Evolutionary conservation across 2,888 invertebrate species (phyloP).

Genomic region (Archaeoteleia sp.): DNA sequence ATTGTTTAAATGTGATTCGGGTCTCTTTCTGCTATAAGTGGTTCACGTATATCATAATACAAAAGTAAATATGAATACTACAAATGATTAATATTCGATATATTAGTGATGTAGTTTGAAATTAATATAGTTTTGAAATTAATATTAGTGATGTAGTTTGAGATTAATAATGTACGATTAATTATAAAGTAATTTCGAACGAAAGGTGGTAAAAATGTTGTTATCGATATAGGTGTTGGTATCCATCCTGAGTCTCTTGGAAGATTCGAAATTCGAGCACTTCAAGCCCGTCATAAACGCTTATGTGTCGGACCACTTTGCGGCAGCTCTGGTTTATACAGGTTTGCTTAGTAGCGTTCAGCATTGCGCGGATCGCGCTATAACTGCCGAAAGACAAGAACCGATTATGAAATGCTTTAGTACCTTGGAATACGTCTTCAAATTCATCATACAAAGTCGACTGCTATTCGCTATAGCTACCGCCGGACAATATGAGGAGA

Average conservation of each 20-base stretch:
- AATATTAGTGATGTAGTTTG: too few relatives aligned
- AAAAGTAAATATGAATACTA: too few relatives aligned
- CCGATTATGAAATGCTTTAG: constrained; percentile 93
- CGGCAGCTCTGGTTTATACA: constrained; percentile 95
- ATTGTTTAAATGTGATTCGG: too few relatives aligned
- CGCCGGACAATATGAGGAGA: constrained; percentile 91
- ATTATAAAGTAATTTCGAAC: too few relatives aligned
- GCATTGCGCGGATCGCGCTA: constrained; percentile 91
- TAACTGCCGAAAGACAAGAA: constrained; percentile 90
- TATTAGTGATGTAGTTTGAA: too few relatives aligned
- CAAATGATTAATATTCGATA: too few relatives aligned
- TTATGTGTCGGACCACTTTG: constrained; percentile 95
- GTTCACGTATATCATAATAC: too few relatives aligned
- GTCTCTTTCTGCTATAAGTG: too few relatives aligned
- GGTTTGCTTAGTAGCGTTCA: constrained; percentile 92
- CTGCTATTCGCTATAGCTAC: constrained; percentile 89
- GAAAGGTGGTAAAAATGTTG: too few relatives aligned
- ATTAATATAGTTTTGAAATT: too few relatives aligned
- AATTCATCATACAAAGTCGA: constrained; percentile 92
- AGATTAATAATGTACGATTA: too few relatives aligned
- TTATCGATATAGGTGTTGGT: constrained; percentile 90
- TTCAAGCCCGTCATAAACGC: constrained; percentile 96
- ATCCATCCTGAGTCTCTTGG: constrained; percentile 91
- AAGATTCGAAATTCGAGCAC: constrained; percentile 94
- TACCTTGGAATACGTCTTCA: constrained; percentile 93